Conservation (phyloP, 2,797 vertebrate genomes). For the Scleropages formosus region DNA sequence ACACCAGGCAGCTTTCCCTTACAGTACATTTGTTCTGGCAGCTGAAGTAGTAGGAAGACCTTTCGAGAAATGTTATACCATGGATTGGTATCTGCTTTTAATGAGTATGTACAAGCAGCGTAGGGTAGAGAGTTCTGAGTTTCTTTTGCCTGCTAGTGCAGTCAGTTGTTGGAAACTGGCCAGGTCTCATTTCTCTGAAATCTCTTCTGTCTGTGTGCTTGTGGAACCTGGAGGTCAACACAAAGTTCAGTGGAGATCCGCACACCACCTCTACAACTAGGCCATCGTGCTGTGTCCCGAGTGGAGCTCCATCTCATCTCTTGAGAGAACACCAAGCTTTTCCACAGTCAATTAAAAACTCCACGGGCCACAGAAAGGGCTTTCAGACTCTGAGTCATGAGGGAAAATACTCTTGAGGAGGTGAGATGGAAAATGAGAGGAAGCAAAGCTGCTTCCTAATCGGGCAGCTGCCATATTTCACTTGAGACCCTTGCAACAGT, state of each 20-base stretch:
- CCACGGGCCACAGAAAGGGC: background rate
- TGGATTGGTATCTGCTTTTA: constrained; percentile 41
- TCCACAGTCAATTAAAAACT: constrained; percentile 28
- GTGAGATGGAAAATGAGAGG: constrained; percentile 21
- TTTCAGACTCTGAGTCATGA: background rate
- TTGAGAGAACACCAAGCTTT: constrained; percentile 11
- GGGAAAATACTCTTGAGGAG: background rate
- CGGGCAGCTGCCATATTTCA: background rate
- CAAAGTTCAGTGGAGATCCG: too few relatives aligned
- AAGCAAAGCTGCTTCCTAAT: constrained; percentile 12
- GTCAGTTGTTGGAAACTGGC: constrained; percentile 10
- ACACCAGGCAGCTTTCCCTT: constrained; percentile 30
- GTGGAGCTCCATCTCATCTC: background rate
- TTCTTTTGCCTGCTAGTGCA: background rate
- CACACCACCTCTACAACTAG: background rate
- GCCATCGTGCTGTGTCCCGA: background rate
- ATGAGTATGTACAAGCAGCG: constrained; percentile 32
- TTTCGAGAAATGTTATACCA: constrained; percentile 33
- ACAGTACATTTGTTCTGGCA: constrained; percentile 29
- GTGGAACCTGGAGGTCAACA: too few relatives aligned
- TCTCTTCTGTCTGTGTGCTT: background rate
- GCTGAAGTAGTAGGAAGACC: constrained; percentile 32
- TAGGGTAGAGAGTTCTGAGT: constrained; percentile 22
- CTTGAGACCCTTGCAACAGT: too few relatives aligned
- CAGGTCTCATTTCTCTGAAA: background rate